phyloP scores from a whole-genome alignment of 2,888 invertebrate species.

The Plebejus argus region DNA sequence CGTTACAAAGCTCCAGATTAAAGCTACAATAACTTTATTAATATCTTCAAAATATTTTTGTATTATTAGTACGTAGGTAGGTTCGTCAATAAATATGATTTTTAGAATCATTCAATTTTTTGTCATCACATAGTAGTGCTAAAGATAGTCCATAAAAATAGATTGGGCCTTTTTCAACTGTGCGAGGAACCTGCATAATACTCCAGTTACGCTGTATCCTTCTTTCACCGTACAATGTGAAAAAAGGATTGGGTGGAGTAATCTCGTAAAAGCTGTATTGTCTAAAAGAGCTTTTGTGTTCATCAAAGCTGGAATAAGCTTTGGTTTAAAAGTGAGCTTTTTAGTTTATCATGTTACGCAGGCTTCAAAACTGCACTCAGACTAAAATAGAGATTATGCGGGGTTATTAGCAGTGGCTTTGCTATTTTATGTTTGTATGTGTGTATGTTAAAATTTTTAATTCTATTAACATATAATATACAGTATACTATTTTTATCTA shows the following conservation, averaged over 20 bases:
- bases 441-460: too few relatives aligned
- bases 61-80: too few relatives aligned
- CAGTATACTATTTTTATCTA: too few relatives aligned
- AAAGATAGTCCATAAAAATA: neutral
- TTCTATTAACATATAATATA: too few relatives aligned
- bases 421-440: neutral
- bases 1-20: too few relatives aligned
- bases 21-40: too few relatives aligned
- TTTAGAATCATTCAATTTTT: too few relatives aligned
- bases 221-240: slow-evolving; percentile 1
- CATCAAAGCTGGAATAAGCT: slow-evolving; percentile 24
- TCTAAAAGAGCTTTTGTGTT: slow-evolving; percentile 27
- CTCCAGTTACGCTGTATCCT: neutral
- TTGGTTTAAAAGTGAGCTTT: slow-evolving; percentile 11
- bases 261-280: slow-evolving; percentile 28
- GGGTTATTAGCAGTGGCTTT: neutral
- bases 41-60: too few relatives aligned
- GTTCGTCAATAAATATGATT: too few relatives aligned
- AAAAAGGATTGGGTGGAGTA: slow-evolving; percentile 29
- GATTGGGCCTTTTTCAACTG: neutral
- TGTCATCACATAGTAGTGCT: too few relatives aligned
- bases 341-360: slow-evolving; percentile 30
- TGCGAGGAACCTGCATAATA: neutral
- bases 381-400: neutral
- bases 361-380: neutral